phyloP scores from a whole-genome alignment of 2,797 vertebrate species.

The Pipistrellus nathusii region DNA sequence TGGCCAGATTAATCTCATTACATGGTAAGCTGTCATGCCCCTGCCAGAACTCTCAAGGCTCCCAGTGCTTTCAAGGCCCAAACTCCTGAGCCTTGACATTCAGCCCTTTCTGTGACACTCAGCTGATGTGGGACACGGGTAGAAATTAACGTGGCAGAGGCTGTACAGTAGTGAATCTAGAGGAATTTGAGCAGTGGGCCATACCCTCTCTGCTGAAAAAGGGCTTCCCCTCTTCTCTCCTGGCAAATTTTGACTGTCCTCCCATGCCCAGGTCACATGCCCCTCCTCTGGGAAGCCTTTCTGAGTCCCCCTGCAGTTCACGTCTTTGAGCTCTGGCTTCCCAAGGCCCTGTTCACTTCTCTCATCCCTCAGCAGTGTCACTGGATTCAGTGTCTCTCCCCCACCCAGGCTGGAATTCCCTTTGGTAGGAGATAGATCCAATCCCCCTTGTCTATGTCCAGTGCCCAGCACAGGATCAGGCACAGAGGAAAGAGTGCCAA shows the following conservation, averaged over 20 bases:
- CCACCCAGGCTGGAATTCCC: neutral
- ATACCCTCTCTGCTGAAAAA: neutral
- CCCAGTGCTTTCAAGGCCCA: neutral
- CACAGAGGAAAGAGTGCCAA: constrained; percentile 39
- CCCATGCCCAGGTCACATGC: neutral
- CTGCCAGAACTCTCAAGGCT: neutral
- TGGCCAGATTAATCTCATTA: neutral
- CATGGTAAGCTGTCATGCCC: neutral
- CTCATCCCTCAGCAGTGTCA: neutral
- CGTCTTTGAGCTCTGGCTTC: constrained; percentile 7
- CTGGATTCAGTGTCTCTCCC: neutral
- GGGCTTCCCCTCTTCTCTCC: constrained; percentile 8
- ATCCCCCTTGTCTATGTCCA: neutral
- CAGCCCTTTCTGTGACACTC: neutral
- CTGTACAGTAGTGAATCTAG: neutral
- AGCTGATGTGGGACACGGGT: neutral
- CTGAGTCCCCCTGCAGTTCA: neutral
- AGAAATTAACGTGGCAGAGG: neutral
- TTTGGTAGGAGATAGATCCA: neutral
- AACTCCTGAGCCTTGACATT: neutral
- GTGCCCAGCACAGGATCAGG: neutral
- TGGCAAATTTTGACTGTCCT: constrained; percentile 25
- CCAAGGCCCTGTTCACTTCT: neutral
- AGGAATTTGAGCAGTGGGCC: neutral
- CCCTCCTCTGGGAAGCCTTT: constrained; percentile 10